Evolutionary conservation across 2,888 invertebrate genomes (phyloP), one percentile per base, ranked within the genome.

Genomic region (Omphaloscelis lunosa): DNA sequence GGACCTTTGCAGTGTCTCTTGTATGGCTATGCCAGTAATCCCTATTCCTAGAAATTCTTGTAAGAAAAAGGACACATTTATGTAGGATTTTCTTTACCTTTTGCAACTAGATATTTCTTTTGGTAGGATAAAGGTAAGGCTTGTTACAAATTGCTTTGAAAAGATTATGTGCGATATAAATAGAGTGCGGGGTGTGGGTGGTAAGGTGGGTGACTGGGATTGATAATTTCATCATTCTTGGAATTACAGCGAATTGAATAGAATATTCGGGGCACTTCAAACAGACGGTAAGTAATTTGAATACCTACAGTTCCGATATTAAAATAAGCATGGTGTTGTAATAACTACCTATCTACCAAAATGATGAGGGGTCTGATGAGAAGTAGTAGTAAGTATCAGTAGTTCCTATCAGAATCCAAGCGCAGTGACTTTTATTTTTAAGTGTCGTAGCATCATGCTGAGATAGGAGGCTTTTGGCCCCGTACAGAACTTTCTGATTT

Each of bases 21-120:
- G 29, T 80, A 58, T 72, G 7, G 12, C 9, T 51, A 65, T 23
- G 23, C 23, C 17, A 34, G 34, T 66, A 66, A 78, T 65, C 34
- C 48, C 17, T 7, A 23, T 39, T 48, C 20, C 15, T 5, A 41
- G 29, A 74, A 41, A 27, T 39, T 59, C 17, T 39, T 80, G 9
- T 41, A 15, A 34, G 39, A 48, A 67, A 59, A 80, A 15, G 51
- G 23, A n/a, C 2, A 6, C 1, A 20, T 51, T 29, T 56, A 29
- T 15, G 8, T 29, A 58, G 45, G 65, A 34, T 51, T 62, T 67
- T 29, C 17, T 53, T 53, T 75, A 56, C 29, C 23, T 51, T 53
- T 41, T 39, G 62, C 17, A 27, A 48, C 17, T 12, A 29, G 8
- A 56, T n/a, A 29, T 67, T 41, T 48, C 6, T 73, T 45, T 39